Base-by-base conservation (phyloP, 2,888 invertebrate species). In the Athetis lepigone region DNA sequence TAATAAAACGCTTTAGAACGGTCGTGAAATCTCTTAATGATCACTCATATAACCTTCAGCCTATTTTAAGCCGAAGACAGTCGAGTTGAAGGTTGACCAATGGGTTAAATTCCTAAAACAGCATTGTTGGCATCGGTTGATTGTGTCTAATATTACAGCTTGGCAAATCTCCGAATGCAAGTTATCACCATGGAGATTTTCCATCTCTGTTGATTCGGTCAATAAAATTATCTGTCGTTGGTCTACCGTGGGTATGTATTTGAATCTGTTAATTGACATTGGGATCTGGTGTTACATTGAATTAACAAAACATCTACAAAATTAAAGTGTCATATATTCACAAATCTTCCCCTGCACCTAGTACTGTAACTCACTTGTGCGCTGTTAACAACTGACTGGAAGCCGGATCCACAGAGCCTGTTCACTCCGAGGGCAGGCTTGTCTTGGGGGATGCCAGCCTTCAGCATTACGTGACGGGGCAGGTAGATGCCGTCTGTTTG, bases 361-460 rank as follows among this genome's bases (percentile, higher is more conserved):
- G n/a, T n/a, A n/a, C n/a, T 27, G 27, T 29, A 9, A 7, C 39
- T 85, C 92, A 98, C 98, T 96, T 99, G 99, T 37, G 98, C 97
- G 56, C 97, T 98, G 94, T 97, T 98, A 18, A 99, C 96, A 69
- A 99, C 95, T 0, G 99, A 96, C 89, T 99, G 99, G 92, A 99
- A 99, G 1, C 99, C 99, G 29, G 99, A 99, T 16, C 99, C 99
- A 90, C 99, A 99, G 18, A 99, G 95, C 70, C 99, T 95, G 95
- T 99, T 99, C 49, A 99, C 96, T 51, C 97, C 97, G 2, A 98
- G 94, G 0, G 98, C 98, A 1, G 99, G 99, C 65, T 95, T 96
- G 45, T 98, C 97, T 75, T 97, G 92, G 7, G 99, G 98, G 57
- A 99, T 96, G 46, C 99, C 99, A 74, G 96, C 96, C 80, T 97